Conservation (phyloP, 2,797 vertebrate genomes). For the Phrynocephalus guinanensis region DNA sequence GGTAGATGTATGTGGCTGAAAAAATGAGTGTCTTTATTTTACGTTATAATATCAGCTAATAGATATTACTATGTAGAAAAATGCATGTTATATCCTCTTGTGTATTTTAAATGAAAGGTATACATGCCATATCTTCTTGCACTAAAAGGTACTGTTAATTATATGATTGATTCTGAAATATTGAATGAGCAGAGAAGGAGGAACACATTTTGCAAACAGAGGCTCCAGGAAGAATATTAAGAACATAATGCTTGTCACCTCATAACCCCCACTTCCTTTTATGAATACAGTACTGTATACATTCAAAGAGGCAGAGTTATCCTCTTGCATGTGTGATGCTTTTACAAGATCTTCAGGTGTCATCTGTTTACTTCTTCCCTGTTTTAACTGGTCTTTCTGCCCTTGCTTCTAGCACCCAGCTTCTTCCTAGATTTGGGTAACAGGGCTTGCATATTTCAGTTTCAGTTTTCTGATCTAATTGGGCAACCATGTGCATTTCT, state of each 20-base stretch:
- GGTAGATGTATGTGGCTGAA: conserved; percentile 59
- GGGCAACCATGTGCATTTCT: too few species aligned
- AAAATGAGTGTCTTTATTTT: conserved; percentile 54
- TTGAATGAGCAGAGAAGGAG: conserved; percentile 45
- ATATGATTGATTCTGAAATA: conserved; percentile 38
- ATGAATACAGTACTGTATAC: background rate
- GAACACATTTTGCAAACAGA: conserved; percentile 26
- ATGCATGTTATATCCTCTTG: background rate
- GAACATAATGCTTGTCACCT: background rate
- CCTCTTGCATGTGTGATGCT: conserved; percentile 3
- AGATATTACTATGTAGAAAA: background rate
- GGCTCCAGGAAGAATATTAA: background rate
- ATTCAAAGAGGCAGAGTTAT: rapidly evolving
- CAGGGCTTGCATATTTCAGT: too few species aligned
- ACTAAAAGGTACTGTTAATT: conserved; percentile 53
- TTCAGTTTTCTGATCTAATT: too few species aligned
- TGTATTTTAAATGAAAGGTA: background rate
- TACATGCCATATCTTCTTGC: conserved; percentile 31
- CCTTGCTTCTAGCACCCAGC: too few species aligned
- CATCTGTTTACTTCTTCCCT: too few species aligned
- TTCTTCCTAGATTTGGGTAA: too few species aligned
- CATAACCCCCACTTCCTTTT: background rate
- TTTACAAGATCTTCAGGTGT: background rate
- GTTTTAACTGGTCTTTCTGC: too few species aligned
- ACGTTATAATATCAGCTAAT: conserved; percentile 12